Evolutionary conservation across 1,140 invertebrate genomes (phyloP).

Genomic region (Leptopilina boulardi): DNA sequence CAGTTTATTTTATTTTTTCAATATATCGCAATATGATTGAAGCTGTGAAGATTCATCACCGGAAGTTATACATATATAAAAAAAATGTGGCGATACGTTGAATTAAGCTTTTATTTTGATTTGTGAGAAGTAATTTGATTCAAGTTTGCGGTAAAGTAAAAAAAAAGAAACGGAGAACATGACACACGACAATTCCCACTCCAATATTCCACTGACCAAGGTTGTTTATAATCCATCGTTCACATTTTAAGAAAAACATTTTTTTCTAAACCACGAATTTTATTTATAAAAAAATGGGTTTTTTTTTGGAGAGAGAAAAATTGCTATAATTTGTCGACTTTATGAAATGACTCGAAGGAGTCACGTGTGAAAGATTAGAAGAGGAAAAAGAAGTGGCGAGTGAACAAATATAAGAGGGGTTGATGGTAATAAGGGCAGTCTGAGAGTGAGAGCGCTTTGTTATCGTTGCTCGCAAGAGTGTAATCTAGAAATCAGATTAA

Average conservation of each 20-base stretch:
- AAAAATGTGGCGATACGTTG: constrained; percentile 13
- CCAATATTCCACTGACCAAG: constrained; percentile 33
- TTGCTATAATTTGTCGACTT: background rate
- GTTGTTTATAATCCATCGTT: constrained; percentile 43
- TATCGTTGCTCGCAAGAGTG: constrained; percentile 50
- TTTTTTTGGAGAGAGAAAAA: too few relatives aligned
- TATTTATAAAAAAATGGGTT: too few relatives aligned
- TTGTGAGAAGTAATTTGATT: constrained; percentile 46
- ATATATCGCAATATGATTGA: too few relatives aligned
- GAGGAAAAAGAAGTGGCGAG: constrained; percentile 11
- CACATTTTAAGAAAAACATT: constrained; percentile 34
- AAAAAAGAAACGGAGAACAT: constrained; percentile 45
- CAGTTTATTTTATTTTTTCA: too few relatives aligned
- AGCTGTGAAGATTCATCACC: background rate
- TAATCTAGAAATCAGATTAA: constrained; percentile 67
- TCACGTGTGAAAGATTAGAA: constrained; percentile 1
- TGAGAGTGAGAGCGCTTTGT: constrained; percentile 45
- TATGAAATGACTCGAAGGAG: background rate
- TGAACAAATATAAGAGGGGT: constrained; percentile 45
- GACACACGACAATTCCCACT: constrained; percentile 57
- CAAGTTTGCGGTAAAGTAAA: constrained; percentile 51
- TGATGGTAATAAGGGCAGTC: constrained; percentile 21
- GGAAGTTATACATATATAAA: background rate
- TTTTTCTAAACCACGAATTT: too few relatives aligned
- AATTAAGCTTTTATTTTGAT: constrained; percentile 14